Evolutionary conservation across 2,888 invertebrate species (phyloP), one percentile per base, ranked within the genome.

Genomic region (Asteroscopus sphinx): DNA sequence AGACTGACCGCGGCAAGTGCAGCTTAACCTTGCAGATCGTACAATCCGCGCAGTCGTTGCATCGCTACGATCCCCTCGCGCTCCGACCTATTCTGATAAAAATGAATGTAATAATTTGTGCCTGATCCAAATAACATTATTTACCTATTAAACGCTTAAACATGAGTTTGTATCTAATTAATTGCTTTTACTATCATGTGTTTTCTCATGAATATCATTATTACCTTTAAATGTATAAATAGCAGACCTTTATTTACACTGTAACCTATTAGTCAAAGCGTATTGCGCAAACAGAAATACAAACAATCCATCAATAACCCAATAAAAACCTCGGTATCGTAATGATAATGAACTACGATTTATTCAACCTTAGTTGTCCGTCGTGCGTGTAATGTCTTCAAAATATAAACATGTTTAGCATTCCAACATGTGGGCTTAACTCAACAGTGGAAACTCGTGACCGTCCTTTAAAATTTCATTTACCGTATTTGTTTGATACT

Each of bases 301-400:
- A 49, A 68, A 49, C 32, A 41, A 57, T 40, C 13, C 13, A 39
- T 46, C 36, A 52, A 15, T 51, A 12, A 11, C 28, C 30, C 21
- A 35, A 35, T 62, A 35, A 56, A 42, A 15, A 53, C 40, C 1
- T 40, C 36, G 7, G 13, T 33, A 11, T 28, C 15, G 16, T 44
- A 47, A 56, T 56, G 40, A 54, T 60, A 66, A 57, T 57, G 53
- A 66, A 41, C 47, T 35, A 57, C 36, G 28, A 61, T 42, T 15
- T 61, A 36, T 66, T 66, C 7, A 52, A 66, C 71, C 45, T 58
- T 40, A 32, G 9, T 41, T 52, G 55, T 63, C 49, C 17, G 9
- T 39, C 48, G 55, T 63, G 46, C 17, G 36, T 28, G 35, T 49
- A 21, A 52, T 57, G 51, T 58, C 51, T 54, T 57, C 46, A 51